Conservation (phyloP, 2,888 invertebrate species). For the Parthenolecanium corni region DNA sequence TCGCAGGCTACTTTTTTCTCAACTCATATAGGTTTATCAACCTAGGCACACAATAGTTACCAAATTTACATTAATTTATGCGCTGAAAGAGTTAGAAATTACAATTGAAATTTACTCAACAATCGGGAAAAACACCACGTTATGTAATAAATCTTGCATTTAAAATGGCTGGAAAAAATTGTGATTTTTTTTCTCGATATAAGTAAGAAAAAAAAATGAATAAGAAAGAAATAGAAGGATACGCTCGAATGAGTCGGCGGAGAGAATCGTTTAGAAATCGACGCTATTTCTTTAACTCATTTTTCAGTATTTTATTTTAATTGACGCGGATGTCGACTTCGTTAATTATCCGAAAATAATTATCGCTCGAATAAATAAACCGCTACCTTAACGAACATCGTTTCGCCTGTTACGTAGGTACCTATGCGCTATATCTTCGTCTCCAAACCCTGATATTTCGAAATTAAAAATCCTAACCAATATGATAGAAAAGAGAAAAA, state of each 20-base stretch:
- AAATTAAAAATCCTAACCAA: neutral
- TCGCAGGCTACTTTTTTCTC: neutral
- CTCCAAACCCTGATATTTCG: neutral
- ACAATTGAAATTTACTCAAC: too few species aligned
- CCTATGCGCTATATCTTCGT: neutral
- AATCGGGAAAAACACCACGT: too few species aligned
- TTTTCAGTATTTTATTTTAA: neutral
- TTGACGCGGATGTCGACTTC: too few species aligned
- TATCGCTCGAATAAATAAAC: neutral
- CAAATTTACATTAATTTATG: too few species aligned
- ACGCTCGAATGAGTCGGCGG: neutral
- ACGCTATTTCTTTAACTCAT: neutral
- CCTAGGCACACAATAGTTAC: neutral
- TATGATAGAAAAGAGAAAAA: too few species aligned
- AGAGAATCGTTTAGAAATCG: neutral
- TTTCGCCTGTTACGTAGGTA: neutral
- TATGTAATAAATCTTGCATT: too few species aligned
- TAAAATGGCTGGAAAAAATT: too few species aligned
- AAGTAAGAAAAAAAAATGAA: too few species aligned
- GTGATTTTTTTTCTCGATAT: too few species aligned
- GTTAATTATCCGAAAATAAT: neutral
- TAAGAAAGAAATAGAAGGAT: neutral
- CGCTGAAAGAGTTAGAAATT: too few species aligned
- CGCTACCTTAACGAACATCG: neutral
- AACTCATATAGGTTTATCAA: neutral